Evolutionary conservation across 2,113 vertebrate species (phyloP).

Genomic region (Saguinus imperator): DNA sequence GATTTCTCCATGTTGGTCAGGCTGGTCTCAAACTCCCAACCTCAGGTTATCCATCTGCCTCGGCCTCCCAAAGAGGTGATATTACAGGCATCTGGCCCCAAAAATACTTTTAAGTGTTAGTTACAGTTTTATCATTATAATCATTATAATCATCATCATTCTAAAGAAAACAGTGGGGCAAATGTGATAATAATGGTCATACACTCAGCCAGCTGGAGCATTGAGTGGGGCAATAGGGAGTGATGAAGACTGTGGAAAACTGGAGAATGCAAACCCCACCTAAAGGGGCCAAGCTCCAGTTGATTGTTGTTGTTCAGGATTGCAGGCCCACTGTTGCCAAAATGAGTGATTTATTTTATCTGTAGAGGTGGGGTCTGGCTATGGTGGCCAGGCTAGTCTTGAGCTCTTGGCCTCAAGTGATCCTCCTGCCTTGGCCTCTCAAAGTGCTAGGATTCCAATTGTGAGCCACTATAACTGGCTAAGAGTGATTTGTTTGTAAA

Average conservation of each 20-base stretch:
- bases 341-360: neutral
- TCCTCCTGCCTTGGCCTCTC: too few relatives aligned
- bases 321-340: neutral
- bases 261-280: neutral
- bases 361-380: too few relatives aligned
- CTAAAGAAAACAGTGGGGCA: neutral
- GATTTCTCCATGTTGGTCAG: too few relatives aligned
- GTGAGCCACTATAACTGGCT: neutral
- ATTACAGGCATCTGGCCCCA: too few relatives aligned
- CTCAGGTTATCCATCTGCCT: too few relatives aligned
- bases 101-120: neutral
- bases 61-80: too few relatives aligned
- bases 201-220: neutral
- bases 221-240: neutral
- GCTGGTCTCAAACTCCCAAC: too few relatives aligned
- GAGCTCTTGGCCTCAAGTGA: too few relatives aligned
- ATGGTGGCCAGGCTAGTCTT: too few relatives aligned
- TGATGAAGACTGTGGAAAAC: neutral
- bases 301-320: neutral
- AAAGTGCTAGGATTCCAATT: too few relatives aligned
- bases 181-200: neutral
- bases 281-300: neutral
- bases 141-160: neutral
- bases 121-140: neutral
- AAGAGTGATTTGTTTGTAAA: neutral